phyloP scores from a whole-genome alignment of 2,888 invertebrate species.

The Drosophila buzzatii region DNA sequence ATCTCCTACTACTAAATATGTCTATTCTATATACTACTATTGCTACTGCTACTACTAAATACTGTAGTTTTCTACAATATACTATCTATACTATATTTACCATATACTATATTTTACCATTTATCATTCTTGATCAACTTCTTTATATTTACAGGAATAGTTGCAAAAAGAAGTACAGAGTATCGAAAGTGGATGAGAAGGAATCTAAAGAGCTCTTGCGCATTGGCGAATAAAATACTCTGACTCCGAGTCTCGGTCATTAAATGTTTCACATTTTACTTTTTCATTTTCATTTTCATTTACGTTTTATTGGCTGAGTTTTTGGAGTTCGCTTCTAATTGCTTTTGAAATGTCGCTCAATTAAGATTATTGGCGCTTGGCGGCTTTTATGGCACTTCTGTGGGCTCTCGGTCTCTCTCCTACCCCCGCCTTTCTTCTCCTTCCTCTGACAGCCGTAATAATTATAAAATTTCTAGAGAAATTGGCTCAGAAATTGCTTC shows the following conservation, averaged over 20 bases:
- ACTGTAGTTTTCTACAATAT: background rate
- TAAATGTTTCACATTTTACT: constrained; percentile 54
- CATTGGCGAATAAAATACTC: constrained; percentile 3
- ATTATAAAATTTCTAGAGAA: constrained; percentile 70
- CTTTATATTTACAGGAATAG: constrained; percentile 2
- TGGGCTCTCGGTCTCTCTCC: constrained; percentile 48
- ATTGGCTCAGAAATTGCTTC: constrained; percentile 46
- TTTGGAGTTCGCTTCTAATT: constrained; percentile 56
- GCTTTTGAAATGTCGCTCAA: constrained; percentile 79
- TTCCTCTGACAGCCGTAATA: constrained; percentile 64
- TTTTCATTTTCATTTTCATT: constrained; percentile 32
- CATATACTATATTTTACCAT: too few relatives aligned
- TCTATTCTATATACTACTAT: too few relatives aligned
- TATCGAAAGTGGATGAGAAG: background rate
- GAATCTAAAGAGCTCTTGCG: background rate
- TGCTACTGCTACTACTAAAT: background rate
- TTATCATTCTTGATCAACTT: too few relatives aligned
- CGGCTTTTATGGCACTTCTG: constrained; percentile 82
- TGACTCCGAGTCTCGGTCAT: constrained; percentile 52
- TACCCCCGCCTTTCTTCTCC: background rate
- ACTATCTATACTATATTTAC: too few relatives aligned
- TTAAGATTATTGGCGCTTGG: constrained; percentile 84
- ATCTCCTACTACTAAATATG: too few relatives aligned
- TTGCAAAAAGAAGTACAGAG: background rate
- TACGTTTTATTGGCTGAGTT: constrained; percentile 30